phyloP scores from a whole-genome alignment of 2,113 vertebrate species.

The Eulemur rufifrons region DNA sequence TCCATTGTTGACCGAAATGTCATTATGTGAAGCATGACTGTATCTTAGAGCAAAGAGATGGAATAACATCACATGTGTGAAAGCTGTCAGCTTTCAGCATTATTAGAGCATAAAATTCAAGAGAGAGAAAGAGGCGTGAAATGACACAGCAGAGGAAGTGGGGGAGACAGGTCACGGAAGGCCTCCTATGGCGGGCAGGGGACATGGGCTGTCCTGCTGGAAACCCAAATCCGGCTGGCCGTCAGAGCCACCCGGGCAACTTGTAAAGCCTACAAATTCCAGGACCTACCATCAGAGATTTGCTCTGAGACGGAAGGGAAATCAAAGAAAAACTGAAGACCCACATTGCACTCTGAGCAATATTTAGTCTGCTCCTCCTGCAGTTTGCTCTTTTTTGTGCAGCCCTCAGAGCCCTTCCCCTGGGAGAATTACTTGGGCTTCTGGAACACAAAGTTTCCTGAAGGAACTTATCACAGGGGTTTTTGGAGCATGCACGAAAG shows the following conservation, averaged over 20 bases:
- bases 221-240: neutral
- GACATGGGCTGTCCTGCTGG: neutral
- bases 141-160: neutral
- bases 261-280: neutral
- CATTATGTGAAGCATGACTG: neutral
- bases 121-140: neutral
- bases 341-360: neutral
- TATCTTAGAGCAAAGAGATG: neutral
- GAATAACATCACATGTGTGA: accelerated
- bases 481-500: neutral
- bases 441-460: neutral
- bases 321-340: neutral
- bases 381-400: neutral
- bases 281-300: neutral
- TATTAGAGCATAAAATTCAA: neutral
- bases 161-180: neutral
- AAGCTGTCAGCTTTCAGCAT: neutral
- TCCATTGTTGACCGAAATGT: neutral
- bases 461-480: neutral
- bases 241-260: neutral
- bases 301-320: neutral
- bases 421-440: neutral
- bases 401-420: neutral
- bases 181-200: neutral
- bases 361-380: neutral